A percentile compares a stretch with the other conserved stretches of the same genome.
Evolutionary conservation across 2,113 vertebrate genomes (phyloP).

Genomic region (Zapus hudsonius): DNA sequence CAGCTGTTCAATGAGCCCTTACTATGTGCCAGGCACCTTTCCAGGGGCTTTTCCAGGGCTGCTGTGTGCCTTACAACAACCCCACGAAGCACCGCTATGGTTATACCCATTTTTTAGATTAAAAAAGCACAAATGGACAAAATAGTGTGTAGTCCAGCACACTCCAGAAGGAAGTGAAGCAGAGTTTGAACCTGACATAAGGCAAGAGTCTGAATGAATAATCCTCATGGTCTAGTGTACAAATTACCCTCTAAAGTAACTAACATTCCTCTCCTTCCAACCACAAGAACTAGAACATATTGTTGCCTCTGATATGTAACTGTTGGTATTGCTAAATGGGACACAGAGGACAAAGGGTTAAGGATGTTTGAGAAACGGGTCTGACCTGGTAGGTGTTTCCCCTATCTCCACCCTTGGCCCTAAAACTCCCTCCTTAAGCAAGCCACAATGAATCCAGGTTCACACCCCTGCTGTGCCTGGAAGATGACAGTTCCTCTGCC

Average conservation of each 20-base stretch:
- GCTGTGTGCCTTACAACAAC: background rate
- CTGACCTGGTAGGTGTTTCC: no score
- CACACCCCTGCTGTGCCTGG: no score
- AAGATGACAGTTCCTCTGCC: no score
- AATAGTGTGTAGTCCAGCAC: fast-evolving
- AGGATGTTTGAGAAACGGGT: no score
- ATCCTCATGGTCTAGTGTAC: background rate
- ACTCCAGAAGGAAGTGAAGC: background rate
- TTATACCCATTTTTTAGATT: background rate
- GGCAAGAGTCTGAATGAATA: background rate
- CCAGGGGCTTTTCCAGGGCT: no score
- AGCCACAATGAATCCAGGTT: no score
- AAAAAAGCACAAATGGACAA: background rate
- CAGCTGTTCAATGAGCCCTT: background rate
- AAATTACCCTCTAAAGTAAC: background rate
- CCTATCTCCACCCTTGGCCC: no score
- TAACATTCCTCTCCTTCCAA: background rate
- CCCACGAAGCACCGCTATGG: fast-evolving
- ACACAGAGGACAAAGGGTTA: no score
- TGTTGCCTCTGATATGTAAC: background rate
- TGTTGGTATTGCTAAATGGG: no score
- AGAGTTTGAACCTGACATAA: background rate
- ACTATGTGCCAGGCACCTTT: background rate
- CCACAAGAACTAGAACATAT: no score
- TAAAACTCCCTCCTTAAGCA: no score